Evolutionary conservation across 2,113 vertebrate genomes (phyloP), one percentile per base, ranked within the genome.

Genomic region (Nycticorax nycticorax): DNA sequence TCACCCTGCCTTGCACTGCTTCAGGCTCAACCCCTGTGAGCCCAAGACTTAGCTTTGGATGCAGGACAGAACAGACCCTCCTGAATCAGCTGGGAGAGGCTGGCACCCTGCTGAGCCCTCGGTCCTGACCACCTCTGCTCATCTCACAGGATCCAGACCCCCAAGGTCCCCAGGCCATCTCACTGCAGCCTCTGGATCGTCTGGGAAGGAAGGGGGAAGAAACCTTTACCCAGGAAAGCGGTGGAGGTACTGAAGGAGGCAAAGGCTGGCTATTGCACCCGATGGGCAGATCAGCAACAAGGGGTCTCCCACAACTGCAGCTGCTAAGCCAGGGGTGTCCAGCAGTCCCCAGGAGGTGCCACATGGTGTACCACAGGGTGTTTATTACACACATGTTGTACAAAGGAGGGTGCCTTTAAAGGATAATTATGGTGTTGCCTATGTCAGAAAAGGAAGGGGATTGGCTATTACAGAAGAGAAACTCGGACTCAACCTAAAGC

Each of bases 281-380:
- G 1, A 9, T 4, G 6, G 33, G 50, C 32, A 59, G 17, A 52
- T 0, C 9, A 45, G 12, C 0, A 0, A 22, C 4, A 21, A 63
- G 8, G 1, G 5, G 8, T 68, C 28, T 32, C 20, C 37, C 78
- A 28, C 28, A 60, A 22, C 57, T 21, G 57, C 63, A 88, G 56
- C 20, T 92, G 52, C 37, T 28, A 47, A 47, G 21, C 6, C 32
- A 67, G 11, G 5, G 4, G 3, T 33, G 6, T 66, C 32, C 59
- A 66, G 24, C 28, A 30, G 20, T 17, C 26, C 32, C 6, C 28
- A 32, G 26, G 18, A 85, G 3, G 9, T 82, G 43, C 27, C 26
- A 59, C 9, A 2, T 20, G n/a, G 15, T 53, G 23, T 52, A 23
- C 7, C 48, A 52, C 0, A 16, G 18, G 9, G 10, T 60, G 32